Evolutionary conservation across 2,888 invertebrate genomes (phyloP), one percentile per base, ranked within the genome.

Genomic region (Rhaphigaster nebulosa): DNA sequence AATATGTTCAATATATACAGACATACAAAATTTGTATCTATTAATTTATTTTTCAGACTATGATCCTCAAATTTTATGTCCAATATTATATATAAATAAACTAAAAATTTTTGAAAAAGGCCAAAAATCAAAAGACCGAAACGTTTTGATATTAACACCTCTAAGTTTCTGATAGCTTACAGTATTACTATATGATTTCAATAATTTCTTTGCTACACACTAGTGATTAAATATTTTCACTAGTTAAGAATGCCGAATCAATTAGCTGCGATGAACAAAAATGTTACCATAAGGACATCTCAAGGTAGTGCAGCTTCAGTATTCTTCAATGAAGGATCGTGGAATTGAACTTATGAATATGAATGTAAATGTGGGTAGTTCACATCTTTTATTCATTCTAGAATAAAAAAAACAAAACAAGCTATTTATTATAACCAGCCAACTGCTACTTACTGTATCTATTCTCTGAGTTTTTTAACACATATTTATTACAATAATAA

Each of bases 281-380:
- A 76, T 38, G 29, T 38, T 76, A 34, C 6, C 20, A 76, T 76
- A 76, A 76, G 70, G 70, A 38, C 34, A 76, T 12, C 34, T 38
- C 70, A 76, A 76, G 38, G 70, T n/a, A 65, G 29, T 18, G 3
- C 29, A 38, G 70, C 34, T 38, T 76, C 70, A 38, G 38, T 76
- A 38, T 76, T 76, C 70, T 76, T 76, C 70, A 76, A 76, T 76
- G 70, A 76, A 76, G 34, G 18, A 34, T 5, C 65, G n/a, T 29
- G 29, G 65, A 65, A 15, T 20, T 34, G 34, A 76, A 18, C 70
- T 76, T 76, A 76, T 76, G 70, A 76, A 76, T 76, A 76, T 76
- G 70, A 76, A 76, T 76, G 70, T 6, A 20, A 38, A 76, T 38
- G 70, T 76, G 70, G 70, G 70, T 38, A 76, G 70, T 76, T 76